phyloP scores from a whole-genome alignment of 2,797 vertebrate genomes.

The Dromococcyx pavoninus region DNA sequence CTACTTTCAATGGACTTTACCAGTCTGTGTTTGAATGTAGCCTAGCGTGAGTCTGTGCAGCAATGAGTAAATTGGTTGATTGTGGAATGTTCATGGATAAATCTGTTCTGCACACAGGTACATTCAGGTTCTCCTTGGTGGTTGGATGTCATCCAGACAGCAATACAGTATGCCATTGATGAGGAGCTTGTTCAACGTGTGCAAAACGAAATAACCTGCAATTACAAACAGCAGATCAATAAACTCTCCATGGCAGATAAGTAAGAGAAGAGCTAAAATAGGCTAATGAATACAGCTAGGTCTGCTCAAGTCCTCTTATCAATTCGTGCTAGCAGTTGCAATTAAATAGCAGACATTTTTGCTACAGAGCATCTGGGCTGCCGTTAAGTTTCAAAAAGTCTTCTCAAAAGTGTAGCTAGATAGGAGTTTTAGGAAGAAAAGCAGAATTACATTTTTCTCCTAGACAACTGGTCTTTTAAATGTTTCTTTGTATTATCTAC shows the following conservation, averaged over 20 bases:
- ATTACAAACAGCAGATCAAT: slow-evolving; percentile 89
- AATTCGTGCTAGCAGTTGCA: background rate
- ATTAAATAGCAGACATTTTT: background rate
- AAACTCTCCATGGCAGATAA: slow-evolving; percentile 96
- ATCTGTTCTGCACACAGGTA: slow-evolving; percentile 75
- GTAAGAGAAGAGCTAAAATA: slow-evolving; percentile 75
- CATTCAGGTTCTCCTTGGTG: slow-evolving; percentile 92
- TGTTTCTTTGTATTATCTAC: background rate
- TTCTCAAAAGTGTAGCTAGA: background rate
- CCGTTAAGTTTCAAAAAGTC: background rate
- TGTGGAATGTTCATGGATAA: background rate
- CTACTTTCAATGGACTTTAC: background rate
- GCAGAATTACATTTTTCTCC: background rate
- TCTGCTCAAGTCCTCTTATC: background rate
- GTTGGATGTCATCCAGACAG: slow-evolving; percentile 90
- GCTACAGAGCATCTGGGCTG: background rate
- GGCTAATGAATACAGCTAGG: background rate
- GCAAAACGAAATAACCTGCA: slow-evolving; percentile 91
- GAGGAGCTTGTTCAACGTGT: slow-evolving; percentile 93
- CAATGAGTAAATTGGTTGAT: background rate
- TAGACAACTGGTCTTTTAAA: background rate
- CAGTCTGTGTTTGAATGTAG: background rate
- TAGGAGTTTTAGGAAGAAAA: background rate
- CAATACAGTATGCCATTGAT: slow-evolving; percentile 82
- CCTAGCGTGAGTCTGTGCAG: background rate